These are phyloP conservation scores for Calliopsis andreniformis DNA, from an alignment of 1,140 invertebrate genomes.

Conservation along the genomic window DNA sequence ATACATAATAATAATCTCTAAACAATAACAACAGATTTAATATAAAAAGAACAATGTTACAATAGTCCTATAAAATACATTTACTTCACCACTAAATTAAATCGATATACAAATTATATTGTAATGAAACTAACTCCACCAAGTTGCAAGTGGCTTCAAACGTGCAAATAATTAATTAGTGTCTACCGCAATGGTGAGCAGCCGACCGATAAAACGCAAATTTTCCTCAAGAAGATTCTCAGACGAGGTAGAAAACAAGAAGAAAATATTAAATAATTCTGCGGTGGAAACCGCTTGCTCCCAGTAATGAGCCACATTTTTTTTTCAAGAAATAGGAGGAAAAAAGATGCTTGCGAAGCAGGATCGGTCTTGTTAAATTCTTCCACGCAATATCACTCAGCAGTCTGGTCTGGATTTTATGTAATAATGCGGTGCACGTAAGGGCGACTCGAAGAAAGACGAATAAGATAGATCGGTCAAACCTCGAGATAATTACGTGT, in stretches of 20 bases:
- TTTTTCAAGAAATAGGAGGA: not conserved
- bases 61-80: too few species aligned
- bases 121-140: not conserved
- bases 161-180: not conserved
- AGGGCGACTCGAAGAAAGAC: too few species aligned
- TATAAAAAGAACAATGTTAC: too few species aligned
- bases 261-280: slow-evolving; percentile 21
- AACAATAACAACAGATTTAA: too few species aligned
- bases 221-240: not conserved
- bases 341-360: slow-evolving; percentile 2
- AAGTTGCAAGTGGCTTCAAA: not conserved
- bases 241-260: not conserved
- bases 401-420: slow-evolving; percentile 9
- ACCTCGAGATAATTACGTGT: slow-evolving; percentile 52
- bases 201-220: too few species aligned
- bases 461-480: not conserved
- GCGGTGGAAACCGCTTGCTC: not conserved
- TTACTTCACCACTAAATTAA: too few species aligned
- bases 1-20: too few species aligned
- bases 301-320: slow-evolving; percentile 11
- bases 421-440: slow-evolving; percentile 34
- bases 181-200: not conserved
- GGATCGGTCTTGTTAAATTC: slow-evolving; percentile 49
- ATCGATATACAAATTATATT: too few species aligned
- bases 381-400: slow-evolving; percentile 39